Percentiles rank a stretch among this genome's conserved stretches.
These are phyloP conservation scores for Austrolebias charrua DNA, from an alignment of 2,797 vertebrate genomes.

Conservation along the genomic window DNA sequence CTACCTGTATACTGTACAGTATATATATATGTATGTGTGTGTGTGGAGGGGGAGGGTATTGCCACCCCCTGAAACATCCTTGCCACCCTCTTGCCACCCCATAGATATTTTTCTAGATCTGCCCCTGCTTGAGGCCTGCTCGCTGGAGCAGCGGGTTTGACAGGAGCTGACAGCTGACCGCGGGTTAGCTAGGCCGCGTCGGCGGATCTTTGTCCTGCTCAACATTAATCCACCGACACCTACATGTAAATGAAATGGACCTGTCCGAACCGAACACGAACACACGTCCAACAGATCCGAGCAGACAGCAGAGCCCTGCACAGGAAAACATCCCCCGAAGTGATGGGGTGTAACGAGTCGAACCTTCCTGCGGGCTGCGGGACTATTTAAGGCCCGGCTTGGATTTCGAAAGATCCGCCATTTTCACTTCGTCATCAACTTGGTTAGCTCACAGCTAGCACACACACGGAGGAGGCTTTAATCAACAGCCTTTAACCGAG, in stretches of 20 bases:
- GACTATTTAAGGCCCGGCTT: conserved; percentile 88
- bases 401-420: conserved; percentile 99
- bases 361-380: conserved; percentile 45
- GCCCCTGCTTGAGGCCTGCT: no score
- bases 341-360: conserved; percentile 10
- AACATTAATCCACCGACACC: conserved; percentile 55
- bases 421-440: conserved; percentile 95
- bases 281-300: neutral
- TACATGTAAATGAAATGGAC: conserved; percentile 12
- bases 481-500: neutral
- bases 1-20: no score
- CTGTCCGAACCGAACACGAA: conserved; percentile 6
- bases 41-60: no score
- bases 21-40: no score
- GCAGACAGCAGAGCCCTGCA: no score
- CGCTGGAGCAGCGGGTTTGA: conserved; percentile 11
- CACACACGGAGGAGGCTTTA: conserved; percentile 27
- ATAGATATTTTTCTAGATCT: no score
- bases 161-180: conserved; percentile 59
- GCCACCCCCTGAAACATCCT: no score
- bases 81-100: no score
- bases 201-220: conserved; percentile 58
- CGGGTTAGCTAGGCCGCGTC: conserved; percentile 55
- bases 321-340: conserved; percentile 1
- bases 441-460: conserved; percentile 74